These are phyloP conservation scores for Chaenocephalus aceratus DNA, from an alignment of 2,113 vertebrate species.

Conservation along the genomic window DNA sequence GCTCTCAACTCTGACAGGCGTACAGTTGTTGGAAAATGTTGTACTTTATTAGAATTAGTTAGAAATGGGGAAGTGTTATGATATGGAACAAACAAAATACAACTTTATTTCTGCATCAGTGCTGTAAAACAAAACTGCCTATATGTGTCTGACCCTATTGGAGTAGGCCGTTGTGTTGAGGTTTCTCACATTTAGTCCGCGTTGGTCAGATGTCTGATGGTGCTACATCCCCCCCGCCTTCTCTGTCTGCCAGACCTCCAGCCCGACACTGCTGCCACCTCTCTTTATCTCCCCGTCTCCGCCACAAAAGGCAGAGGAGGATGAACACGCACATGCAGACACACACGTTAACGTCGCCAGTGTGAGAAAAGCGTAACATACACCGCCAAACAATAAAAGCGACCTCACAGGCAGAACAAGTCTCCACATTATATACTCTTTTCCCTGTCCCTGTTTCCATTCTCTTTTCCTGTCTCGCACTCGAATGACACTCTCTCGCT, in stretches of 20 bases:
- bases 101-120: slow-evolving; percentile 30
- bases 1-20: not conserved
- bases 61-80: slow-evolving; percentile 1
- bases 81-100: not conserved
- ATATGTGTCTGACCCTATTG: slow-evolving; percentile 14
- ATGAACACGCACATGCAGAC: slow-evolving; percentile 26
- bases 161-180: slow-evolving; percentile 3
- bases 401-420: slow-evolving; percentile 76
- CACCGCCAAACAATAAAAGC: slow-evolving; percentile 74
- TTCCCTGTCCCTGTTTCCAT: slow-evolving; percentile 55
- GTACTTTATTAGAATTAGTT: slow-evolving; percentile 7
- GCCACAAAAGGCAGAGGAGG: slow-evolving; percentile 60
- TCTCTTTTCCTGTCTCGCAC: slow-evolving; percentile 53
- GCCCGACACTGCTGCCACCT: slow-evolving; percentile 58
- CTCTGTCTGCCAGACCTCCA: slow-evolving; percentile 74
- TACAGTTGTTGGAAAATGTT: not conserved
- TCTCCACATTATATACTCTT: slow-evolving; percentile 63
- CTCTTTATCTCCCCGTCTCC: slow-evolving; percentile 76
- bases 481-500: slow-evolving; percentile 54
- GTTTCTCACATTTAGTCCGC: slow-evolving; percentile 13
- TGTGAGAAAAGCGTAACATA: slow-evolving; percentile 68
- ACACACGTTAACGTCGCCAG: slow-evolving; percentile 28
- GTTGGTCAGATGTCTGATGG: slow-evolving; percentile 44
- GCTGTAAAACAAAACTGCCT: slow-evolving; percentile 7
- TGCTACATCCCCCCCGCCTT: slow-evolving; percentile 23